These are phyloP conservation scores for Poeciliopsis turrubarensis DNA, from an alignment of 2,113 vertebrate genomes.

Conservation along the genomic window DNA sequence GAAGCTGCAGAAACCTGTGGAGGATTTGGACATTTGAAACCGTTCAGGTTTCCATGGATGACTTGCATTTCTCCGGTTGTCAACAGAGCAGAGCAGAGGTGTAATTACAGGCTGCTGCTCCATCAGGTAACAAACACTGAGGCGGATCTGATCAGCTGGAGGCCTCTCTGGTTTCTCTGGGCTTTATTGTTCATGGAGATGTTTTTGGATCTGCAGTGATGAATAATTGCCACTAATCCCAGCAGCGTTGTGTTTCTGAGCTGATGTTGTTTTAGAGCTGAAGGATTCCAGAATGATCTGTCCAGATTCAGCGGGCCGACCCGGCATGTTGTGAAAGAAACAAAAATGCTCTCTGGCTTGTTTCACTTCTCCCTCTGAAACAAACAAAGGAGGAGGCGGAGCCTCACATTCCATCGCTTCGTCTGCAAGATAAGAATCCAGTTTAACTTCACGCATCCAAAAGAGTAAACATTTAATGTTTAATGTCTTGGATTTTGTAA, in stretches of 20 bases:
- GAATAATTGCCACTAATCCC: constrained; percentile 2
- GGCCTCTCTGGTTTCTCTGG: constrained; percentile 10
- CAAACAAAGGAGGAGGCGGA: not conserved
- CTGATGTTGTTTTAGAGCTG: constrained; percentile 2
- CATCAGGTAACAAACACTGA: not conserved
- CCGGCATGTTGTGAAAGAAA: constrained; percentile 4
- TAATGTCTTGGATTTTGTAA: not conserved
- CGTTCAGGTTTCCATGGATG: constrained; percentile 32
- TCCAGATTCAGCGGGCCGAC: not conserved
- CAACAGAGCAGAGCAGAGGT: constrained; percentile 43
- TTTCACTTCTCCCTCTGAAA: not conserved
- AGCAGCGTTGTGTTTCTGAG: not conserved
- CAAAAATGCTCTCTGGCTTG: constrained; percentile 13
- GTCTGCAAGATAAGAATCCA: no score
- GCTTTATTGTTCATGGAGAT: constrained; percentile 4
- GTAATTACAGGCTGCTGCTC: constrained; percentile 8
- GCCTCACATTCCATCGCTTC: not conserved
- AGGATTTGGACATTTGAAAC: no score
- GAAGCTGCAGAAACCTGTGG: no score
- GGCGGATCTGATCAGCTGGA: constrained; percentile 10
- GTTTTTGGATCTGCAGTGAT: not conserved
- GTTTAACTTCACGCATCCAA: not conserved
- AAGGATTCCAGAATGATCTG: not conserved
- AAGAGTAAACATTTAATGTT: no score
- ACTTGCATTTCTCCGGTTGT: constrained; percentile 63